phyloP scores from a whole-genome alignment of 2,888 invertebrate genomes.

The Clanis bilineata region DNA sequence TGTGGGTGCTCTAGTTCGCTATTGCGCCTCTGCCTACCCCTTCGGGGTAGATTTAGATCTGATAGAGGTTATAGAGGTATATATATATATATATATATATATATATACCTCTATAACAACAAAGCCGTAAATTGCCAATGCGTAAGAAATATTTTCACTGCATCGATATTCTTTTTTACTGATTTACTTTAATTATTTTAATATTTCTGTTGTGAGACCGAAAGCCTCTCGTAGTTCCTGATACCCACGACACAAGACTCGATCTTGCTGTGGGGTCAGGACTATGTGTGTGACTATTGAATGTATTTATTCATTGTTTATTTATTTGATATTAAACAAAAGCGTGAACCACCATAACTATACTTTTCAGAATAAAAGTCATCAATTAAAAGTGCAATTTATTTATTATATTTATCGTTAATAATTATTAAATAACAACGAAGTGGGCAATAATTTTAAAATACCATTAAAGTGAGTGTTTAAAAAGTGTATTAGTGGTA shows the following conservation, averaged over 20 bases:
- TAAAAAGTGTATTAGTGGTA: not conserved
- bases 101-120: not conserved
- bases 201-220: not conserved
- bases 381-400: slow-evolving; percentile 21
- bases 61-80: too few species aligned
- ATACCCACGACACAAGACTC: too few species aligned
- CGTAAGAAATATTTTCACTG: not conserved
- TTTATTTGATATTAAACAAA: too few species aligned
- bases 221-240: too few species aligned
- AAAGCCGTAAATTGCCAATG: not conserved
- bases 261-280: too few species aligned
- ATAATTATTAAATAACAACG: slow-evolving; percentile 37
- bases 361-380: slow-evolving; percentile 29
- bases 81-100: not conserved
- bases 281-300: too few species aligned
- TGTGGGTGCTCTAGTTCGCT: too few species aligned
- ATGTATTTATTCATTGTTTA: too few species aligned
- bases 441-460: slow-evolving; percentile 51
- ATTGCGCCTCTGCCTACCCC: too few species aligned
- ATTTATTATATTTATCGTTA: slow-evolving; percentile 11
- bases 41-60: too few species aligned
- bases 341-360: slow-evolving; percentile 8
- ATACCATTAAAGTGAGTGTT: not conserved
- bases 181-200: not conserved
- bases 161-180: too few species aligned